Evolutionary conservation across 2,797 vertebrate genomes (phyloP), one percentile per base, ranked within the genome.

Genomic region (Sebastiscus tertius): DNA sequence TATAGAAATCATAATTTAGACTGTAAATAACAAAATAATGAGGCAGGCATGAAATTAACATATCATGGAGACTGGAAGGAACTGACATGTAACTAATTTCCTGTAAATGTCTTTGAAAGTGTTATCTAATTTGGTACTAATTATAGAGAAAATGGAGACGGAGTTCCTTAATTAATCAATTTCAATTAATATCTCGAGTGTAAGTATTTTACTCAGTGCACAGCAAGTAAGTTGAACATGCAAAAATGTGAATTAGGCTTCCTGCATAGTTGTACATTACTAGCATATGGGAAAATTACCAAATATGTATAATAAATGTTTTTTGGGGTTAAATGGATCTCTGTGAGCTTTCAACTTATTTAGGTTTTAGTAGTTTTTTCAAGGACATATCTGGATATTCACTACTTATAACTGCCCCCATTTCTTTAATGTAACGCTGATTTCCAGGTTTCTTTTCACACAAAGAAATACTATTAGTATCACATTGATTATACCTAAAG

Each of bases 141-240:
- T 52, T 67, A 66, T 22, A 64, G 59, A 67, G n/a, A 46, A 58
- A 74, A 78, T 29, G n/a, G 31, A 36, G 69, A 70, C n/a, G 20
- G n/a, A 6, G 63, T 5, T 71, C 5, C 1, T 67, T 49, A 68
- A 77, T 76, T 52, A 80, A 74, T 39, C 16, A 46, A 42, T 61
- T 61, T 2, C 27, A 71, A 36, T 75, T 67, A 63, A 75, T 64
- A 34, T 59, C 46, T 65, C 22, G 11, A 11, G 26, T 33, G 22
- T 60, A 67, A 62, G 27, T 26, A 4, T 29, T 63, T 75, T 5
- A 69, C 33, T 65, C 14, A 33, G 7, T 22, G 36, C 4, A 54
- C 33, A 36, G 56, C 6, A 62, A 18, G 10, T 39, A 55, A 74
- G 29, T 8, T 49, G 8, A 58, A 67, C 14, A 10, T 42, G n/a